Evolutionary conservation across 2,797 vertebrate genomes (phyloP), one percentile per base, ranked within the genome.

Genomic region (Cynodonichthys magdalenae): DNA sequence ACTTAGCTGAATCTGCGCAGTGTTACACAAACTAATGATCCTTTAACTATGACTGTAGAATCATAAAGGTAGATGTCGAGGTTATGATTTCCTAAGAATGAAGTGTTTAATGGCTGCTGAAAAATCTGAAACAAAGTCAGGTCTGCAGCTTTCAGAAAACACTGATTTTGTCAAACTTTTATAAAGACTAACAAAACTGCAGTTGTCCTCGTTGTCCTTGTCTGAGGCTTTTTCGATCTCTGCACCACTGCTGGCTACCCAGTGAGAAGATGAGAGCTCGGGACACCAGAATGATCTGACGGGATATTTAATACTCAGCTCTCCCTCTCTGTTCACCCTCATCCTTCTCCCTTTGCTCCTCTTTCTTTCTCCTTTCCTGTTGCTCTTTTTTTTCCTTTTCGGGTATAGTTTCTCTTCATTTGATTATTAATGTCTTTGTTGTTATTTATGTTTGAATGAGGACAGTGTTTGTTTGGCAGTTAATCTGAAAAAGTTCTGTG

Each of bases 141-240:
- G n/a, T 18, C 10, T 39, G 36, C 36, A 39, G 36, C 36, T 46
- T 45, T 46, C 9, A 10, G 44, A 10, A 46, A 18, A 18, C 17
- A 17, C 18, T 19, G 18, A 46, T 46, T 46, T 58, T 63, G 49
- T 57, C 19, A 51, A 83, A 77, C 67, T 79, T 24, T 81, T 64
- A 59, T 66, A 59, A 75, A 74, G 41, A 52, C 24, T 12, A 75
- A 75, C 71, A 69, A 77, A 73, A 54, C 41, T 61, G 67, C n/a
- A 53, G 59, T 34, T 82, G 88, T 87, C 75, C 82, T 87, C 39
- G 63, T 80, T 72, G 79, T 77, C 85, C 87, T 85, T 87, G 79
- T 74, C 69, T 73, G 42, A 54, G 46, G 47, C 52, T 78, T 60
- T 71, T 53, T 79, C 67, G 65, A 12, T 67, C 54, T 61, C 62